A percentile compares a stretch with the other conserved stretches of the same genome.
Evolutionary conservation across 2,113 vertebrate genomes (phyloP).

Genomic region (Seriola quinqueradiata): DNA sequence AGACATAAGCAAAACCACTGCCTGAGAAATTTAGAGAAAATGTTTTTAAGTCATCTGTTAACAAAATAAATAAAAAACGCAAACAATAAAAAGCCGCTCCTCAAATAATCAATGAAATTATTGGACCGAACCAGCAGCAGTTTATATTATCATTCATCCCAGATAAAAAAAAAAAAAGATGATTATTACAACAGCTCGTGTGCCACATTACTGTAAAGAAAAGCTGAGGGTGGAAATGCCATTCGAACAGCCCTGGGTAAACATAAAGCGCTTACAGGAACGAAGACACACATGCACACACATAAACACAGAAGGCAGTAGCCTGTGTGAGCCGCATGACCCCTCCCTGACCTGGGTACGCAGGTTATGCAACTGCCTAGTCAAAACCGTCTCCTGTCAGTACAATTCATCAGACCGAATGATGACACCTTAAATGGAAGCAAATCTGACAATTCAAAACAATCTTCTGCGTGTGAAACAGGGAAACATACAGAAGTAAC

Average conservation of each 20-base stretch:
- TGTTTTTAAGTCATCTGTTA: background rate
- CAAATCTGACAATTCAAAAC: background rate
- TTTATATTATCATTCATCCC: background rate
- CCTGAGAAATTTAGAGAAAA: background rate
- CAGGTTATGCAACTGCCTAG: conserved; percentile 4
- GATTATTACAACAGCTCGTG: background rate
- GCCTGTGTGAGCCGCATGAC: conserved; percentile 27
- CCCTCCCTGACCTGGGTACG: conserved; percentile 3
- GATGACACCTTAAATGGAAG: background rate
- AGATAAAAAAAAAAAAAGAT: background rate
- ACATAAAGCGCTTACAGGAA: no score
- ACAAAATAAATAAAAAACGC: background rate
- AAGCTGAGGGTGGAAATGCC: no score
- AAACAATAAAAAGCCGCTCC: background rate
- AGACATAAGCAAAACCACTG: background rate
- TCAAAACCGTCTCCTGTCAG: conserved; percentile 17
- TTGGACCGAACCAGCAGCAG: conserved; percentile 2
- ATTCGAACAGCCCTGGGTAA: no score
- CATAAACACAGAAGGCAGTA: conserved; percentile 1
- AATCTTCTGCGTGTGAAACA: background rate
- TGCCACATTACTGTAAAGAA: conserved; percentile 1
- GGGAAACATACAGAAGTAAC: background rate
- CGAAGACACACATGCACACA: conserved; percentile 1
- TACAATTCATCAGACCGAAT: background rate
- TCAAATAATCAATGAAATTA: conserved; percentile 8